Percentiles rank a stretch among this genome's conserved stretches.
Evolutionary conservation across 2,888 invertebrate species (phyloP).

Genomic region (Petrophora chlorosata): DNA sequence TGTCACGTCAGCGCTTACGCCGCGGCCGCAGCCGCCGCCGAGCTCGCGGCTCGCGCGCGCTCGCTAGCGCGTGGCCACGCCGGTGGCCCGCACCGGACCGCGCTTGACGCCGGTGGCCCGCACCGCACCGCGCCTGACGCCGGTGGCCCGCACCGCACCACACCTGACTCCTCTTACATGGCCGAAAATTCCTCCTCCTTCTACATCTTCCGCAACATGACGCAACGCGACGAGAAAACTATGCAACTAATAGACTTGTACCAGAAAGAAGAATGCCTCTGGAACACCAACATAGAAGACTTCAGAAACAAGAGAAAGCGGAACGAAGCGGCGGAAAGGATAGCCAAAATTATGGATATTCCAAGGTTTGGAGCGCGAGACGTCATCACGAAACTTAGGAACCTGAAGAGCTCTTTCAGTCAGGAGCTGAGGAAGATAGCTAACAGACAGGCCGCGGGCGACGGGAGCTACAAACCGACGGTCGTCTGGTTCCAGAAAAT

Average conservation of each 20-base stretch:
- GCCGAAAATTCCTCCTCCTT: neutral
- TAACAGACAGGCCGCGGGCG: constrained; percentile 19
- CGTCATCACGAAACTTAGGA: constrained; percentile 63
- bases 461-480: constrained; percentile 45
- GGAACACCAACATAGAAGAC: constrained; percentile 48
- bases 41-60: neutral
- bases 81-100: too few relatives aligned
- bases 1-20: neutral
- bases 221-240: constrained; percentile 47
- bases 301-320: constrained; percentile 45
- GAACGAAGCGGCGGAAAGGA: constrained; percentile 45
- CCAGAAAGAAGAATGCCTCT: constrained; percentile 51
- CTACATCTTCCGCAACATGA: constrained; percentile 47
- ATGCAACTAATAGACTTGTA: constrained; percentile 52
- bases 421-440: constrained; percentile 63
- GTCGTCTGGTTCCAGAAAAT: constrained; percentile 56
- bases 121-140: too few relatives aligned
- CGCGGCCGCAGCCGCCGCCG: constrained; percentile 8
- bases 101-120: too few relatives aligned
- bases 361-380: constrained; percentile 53
- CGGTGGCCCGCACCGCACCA: too few relatives aligned
- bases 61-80: constrained; percentile 15
- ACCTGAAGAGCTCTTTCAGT: constrained; percentile 59
- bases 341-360: constrained; percentile 52
- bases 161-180: too few relatives aligned